Percentiles rank a stretch among this genome's conserved stretches.
Evolutionary conservation across 2,797 vertebrate species (phyloP).

Genomic region (Trichosurus vulpecula): DNA sequence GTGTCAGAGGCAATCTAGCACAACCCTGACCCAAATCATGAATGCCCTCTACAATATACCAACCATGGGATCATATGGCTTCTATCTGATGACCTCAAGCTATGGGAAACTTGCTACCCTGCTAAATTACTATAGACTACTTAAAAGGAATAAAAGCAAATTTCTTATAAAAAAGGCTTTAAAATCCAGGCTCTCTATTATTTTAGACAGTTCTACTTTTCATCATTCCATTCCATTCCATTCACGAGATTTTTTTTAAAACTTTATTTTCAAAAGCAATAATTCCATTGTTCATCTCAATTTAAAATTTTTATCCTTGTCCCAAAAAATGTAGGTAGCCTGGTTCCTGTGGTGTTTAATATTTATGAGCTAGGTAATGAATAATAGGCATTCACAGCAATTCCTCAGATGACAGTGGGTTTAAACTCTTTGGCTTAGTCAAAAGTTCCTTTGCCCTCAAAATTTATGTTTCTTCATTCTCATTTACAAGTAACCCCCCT

Average conservation of each 20-base stretch:
- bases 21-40: neutral
- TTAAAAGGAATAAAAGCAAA: neutral
- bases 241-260: constrained; percentile 23
- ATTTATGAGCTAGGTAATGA: neutral
- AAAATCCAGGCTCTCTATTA: neutral
- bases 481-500: neutral
- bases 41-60: neutral
- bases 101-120: neutral
- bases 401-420: neutral
- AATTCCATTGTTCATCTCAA: neutral
- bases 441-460: neutral
- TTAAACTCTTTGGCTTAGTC: neutral
- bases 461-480: neutral
- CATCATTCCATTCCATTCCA: neutral
- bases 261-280: constrained; percentile 3
- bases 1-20: neutral
- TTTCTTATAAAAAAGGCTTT: neutral
- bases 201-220: neutral
- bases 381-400: neutral
- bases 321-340: neutral
- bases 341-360: neutral
- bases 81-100: neutral
- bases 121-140: neutral
- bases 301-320: constrained; percentile 43
- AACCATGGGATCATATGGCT: neutral